phyloP scores from a whole-genome alignment of 2,113 vertebrate species.

The Tragelaphus strepsiceros region DNA sequence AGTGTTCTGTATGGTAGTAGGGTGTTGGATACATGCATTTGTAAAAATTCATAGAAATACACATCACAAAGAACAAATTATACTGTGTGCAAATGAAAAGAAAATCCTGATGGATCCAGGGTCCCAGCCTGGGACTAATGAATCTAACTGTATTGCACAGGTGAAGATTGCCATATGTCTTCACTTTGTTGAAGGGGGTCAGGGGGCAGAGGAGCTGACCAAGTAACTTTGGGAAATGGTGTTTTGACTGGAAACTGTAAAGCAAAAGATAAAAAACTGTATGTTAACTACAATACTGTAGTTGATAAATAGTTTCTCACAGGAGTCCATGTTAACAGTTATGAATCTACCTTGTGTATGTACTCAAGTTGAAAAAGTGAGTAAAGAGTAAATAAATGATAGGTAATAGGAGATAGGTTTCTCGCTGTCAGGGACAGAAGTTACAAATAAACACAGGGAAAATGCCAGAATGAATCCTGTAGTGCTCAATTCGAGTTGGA shows the following conservation, averaged over 20 bases:
- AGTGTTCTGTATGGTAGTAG: not conserved
- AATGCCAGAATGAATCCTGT: not conserved
- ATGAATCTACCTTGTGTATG: not conserved
- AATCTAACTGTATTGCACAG: not conserved
- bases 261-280: not conserved
- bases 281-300: not conserved
- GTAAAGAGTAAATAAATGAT: not conserved
- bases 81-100: not conserved
- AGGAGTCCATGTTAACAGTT: not conserved
- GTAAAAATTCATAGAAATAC: not conserved
- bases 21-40: not conserved
- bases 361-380: not conserved
- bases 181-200: not conserved
- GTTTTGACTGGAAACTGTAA: not conserved
- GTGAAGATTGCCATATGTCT: not conserved
- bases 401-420: not conserved
- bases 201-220: not conserved
- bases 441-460: not conserved
- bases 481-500: not conserved
- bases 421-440: not conserved
- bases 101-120: not conserved
- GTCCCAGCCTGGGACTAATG: not conserved
- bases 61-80: not conserved
- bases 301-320: not conserved
- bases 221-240: not conserved